Evolutionary conservation across 2,797 vertebrate species (phyloP), one percentile per base, ranked within the genome.

Genomic region (Gephyroberyx darwinii): DNA sequence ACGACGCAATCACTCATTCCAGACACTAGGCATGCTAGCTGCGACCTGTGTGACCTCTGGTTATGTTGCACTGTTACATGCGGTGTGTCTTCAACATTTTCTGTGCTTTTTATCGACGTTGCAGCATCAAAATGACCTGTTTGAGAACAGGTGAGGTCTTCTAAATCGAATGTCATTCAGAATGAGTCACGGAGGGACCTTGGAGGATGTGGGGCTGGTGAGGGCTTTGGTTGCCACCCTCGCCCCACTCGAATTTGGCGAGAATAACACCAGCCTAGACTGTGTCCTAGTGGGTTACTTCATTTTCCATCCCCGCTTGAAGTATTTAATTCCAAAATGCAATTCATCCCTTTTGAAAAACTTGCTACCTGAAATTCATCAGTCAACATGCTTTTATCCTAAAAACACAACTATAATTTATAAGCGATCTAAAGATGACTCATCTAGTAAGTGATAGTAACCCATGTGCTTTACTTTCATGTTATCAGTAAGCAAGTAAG

Each of bases 1-100:
- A 76, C 30, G 0, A 68, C 56, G 69, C 22, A 48, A 79, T 81
- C 65, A 53, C 48, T 86, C 75, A 81, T 64, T 70, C 77, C 8
- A 59, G n/a, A 71, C 64, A 71, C 13, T n/a, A 20, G 3, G 26
- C 30, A 48, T 1, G 1, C 45, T n/a, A 22, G 65, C 60, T 60
- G 45, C 20, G 50, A 22, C 59, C 69, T 64, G 26, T 30, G 64
- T 81, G 69, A 84, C 69, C 26, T 75, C 31, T 54, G 55, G 43
- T 45, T 35, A 37, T 59, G 48, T 55, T 69, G 57, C 57, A 61
- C 59, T 54, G 0, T 20, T 58, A 52, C 33, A 22, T 22, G 56
- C 41, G 48, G 31, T 5, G 3, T 31, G 75, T 54, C 12, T 74
- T 48, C 74, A 39, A 67, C 50, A 62, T 41, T 71, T 65, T 50